Evolutionary conservation across 2,888 invertebrate genomes (phyloP).

Genomic region (Metopia argyrocephala): DNA sequence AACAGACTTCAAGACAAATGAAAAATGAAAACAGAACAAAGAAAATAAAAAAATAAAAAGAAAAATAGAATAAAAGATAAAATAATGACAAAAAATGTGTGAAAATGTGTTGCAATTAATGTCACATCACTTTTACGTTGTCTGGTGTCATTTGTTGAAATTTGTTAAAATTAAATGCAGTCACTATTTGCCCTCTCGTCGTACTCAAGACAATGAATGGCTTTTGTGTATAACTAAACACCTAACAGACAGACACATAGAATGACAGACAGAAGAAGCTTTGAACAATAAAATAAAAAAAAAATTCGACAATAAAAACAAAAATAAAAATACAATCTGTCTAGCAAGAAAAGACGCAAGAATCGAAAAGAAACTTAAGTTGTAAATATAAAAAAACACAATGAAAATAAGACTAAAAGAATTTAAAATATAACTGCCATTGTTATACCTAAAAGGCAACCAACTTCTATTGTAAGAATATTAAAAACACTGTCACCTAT

Average conservation of each 20-base stretch:
- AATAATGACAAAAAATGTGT: constrained; percentile 45
- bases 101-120: constrained; percentile 65
- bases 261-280: neutral
- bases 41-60: constrained; percentile 3
- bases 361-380: constrained; percentile 6
- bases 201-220: constrained; percentile 21
- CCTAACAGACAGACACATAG: neutral
- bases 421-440: neutral
- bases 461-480: constrained; percentile 38
- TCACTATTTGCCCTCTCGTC: constrained; percentile 14
- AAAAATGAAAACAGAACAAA: constrained; percentile 25
- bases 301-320: neutral
- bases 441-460: neutral
- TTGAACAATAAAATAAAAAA: too few relatives aligned
- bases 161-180: constrained; percentile 65
- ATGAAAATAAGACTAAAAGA: constrained; percentile 1
- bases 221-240: neutral
- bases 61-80: constrained; percentile 15
- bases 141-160: constrained; percentile 63
- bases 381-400: constrained; percentile 19
- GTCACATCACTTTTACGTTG: constrained; percentile 65
- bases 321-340: too few relatives aligned
- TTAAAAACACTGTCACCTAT: constrained; percentile 44
- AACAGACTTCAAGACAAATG: constrained; percentile 43
- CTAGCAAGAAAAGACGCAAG: neutral